Base-by-base conservation (phyloP, 2,888 invertebrate genomes). In the Tenthredo amoena region DNA sequence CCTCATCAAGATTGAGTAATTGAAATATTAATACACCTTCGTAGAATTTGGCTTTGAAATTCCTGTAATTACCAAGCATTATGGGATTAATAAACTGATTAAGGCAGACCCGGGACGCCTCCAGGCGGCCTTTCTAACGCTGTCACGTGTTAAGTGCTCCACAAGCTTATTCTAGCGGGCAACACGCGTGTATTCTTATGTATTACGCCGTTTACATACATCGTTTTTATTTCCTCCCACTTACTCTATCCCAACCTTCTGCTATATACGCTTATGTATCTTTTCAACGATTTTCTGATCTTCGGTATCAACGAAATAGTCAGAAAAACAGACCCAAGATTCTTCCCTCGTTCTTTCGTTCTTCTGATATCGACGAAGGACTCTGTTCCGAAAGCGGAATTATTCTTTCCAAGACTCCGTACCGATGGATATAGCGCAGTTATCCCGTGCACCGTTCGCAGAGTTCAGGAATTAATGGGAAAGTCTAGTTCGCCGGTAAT, bases 81-180 rank as follows among this genome's bases (percentile, higher is more conserved):
- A 62, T 50, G 58, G 81, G 62, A 81, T 81, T 62, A 81, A 62
- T 81, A 81, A 81, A 81, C 81, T 81, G 81, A 81, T 81, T 81
- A 62, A 40, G 37, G 21, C 81, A 18, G 15, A 12, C 37, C 21
- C 1, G 62, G 15, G 21, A 21, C n/a, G 15, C n/a, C 47, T 40
- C 15, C 2, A n/a, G 50, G 58, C 81, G 3, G 21, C 37, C 81
- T 81, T 47, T 55, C 55, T 77, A 62, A 62, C 62, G 58, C 58
- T 81, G 81, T 81, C 81, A 81, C 37, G 81, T 81, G 81, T 81
- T 62, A 40, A 37, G 58, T 81, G 81, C 58, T 58, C 40, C 9
- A 31, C 62, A 74, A 34, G 77, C 50, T 77, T 77, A 77, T 77
- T 77, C 77, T 34, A 77, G 55, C 77, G 50, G 26, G 15, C 18